Evolutionary conservation across 2,113 vertebrate species (phyloP), one percentile per base, ranked within the genome.

Genomic region (Elaphurus davidianus): DNA sequence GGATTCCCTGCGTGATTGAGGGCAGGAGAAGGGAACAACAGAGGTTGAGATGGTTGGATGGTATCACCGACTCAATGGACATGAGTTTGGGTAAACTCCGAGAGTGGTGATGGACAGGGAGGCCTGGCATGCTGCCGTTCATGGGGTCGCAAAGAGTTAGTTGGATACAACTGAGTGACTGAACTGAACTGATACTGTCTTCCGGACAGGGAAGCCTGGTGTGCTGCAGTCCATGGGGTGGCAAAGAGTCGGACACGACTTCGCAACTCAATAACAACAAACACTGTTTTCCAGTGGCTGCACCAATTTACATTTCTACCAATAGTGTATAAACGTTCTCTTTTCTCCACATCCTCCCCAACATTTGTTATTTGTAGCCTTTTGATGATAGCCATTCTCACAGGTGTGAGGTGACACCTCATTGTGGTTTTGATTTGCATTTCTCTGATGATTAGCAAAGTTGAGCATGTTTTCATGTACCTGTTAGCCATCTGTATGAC

Each of bases 321-420:
- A 82, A 4, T 6, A n/a, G 16, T 12, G 1, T 82, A 82, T 33
- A 52, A 21, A 50, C 0, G 0, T 52, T 52, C 47, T 82, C 30
- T 82, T 52, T 52, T 82, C 79, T 52, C 78, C 17, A 81, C 47
- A 81, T 52, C 78, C 78, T 81, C 30, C 17, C 30, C 30, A n/a
- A n/a, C 17, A 81, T 33, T 81, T 81, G 16, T 21, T 52, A 81
- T 21, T n/a, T 52, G 10, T n/a, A 52, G 78, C 21, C 47, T 82
- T 52, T 52, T 52, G 45, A 33, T 33, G 28, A 81, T 3, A 50
- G 45, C 9, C 45, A 52, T 50, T 82, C 47, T 82, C 47, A 82
- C 17, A n/a, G 47, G 27, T 82, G 17, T 52, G 79, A 82, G 1
- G 47, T 82, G 47, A 52, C 6, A 81, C 50, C 17, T 82, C 47